Evolutionary conservation across 2,888 invertebrate species (phyloP).

Genomic region (Tetranychus truncatus): DNA sequence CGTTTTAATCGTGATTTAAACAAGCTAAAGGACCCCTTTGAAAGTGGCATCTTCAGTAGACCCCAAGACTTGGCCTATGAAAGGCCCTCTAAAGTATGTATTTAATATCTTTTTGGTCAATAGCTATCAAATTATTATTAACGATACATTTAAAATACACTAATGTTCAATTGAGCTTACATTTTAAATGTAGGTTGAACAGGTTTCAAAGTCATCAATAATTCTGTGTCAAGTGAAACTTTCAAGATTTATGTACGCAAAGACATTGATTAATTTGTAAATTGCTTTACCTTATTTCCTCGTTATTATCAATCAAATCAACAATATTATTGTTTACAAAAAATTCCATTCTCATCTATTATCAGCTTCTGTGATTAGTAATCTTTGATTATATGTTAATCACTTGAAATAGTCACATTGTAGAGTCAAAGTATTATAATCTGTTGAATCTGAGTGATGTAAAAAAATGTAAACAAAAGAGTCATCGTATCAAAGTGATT

Average conservation of each 20-base stretch:
- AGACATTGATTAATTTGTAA: background rate
- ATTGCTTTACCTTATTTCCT: background rate
- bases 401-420: no score
- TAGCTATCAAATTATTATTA: no score
- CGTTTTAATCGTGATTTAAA: background rate
- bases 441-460: background rate
- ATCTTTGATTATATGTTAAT: background rate
- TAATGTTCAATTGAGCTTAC: no score
- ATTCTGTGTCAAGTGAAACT: no score
- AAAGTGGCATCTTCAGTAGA: background rate
- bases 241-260: no score
- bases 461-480: background rate
- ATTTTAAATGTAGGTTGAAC: no score
- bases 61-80: background rate
- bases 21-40: background rate
- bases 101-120: background rate
- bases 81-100: background rate
- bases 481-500: background rate
- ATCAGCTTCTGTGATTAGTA: background rate
- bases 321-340: background rate
- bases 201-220: no score
- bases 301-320: background rate
- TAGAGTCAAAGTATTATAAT: no score
- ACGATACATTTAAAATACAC: no score
- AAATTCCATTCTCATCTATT: background rate